Conservation (phyloP, 2,888 invertebrate species). For the Sympetrum striolatum region DNA sequence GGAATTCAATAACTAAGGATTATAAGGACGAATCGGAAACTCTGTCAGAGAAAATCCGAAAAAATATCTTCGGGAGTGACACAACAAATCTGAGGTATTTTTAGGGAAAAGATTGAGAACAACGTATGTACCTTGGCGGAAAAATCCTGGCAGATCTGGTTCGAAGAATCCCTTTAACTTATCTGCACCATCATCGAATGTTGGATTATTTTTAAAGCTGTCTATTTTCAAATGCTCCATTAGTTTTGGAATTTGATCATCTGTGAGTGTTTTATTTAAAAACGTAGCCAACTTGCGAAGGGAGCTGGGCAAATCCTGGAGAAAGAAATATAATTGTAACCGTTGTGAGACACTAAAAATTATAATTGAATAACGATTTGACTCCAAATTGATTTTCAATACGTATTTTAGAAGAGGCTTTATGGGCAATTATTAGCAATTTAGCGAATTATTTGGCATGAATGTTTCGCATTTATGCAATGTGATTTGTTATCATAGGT, state of each 20-base stretch:
- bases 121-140: neutral
- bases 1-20: too few relatives aligned
- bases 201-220: constrained; percentile 78
- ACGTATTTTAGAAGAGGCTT: neutral
- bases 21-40: too few relatives aligned
- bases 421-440: too few relatives aligned
- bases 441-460: neutral
- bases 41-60: too few relatives aligned
- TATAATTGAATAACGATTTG: neutral
- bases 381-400: neutral
- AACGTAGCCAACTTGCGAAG: constrained; percentile 58
- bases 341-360: neutral
- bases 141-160: neutral
- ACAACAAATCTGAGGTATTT: too few relatives aligned
- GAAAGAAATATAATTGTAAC: neutral
- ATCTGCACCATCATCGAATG: constrained; percentile 73
- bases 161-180: neutral
- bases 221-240: constrained; percentile 78
- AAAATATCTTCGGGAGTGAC: too few relatives aligned
- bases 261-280: constrained; percentile 56
- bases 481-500: neutral
- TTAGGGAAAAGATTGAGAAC: neutral
- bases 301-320: constrained; percentile 52
- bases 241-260: constrained; percentile 67
- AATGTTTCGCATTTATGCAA: neutral